These are phyloP conservation scores for Orycteropus afer DNA, from an alignment of 2,113 vertebrate genomes.

Conservation along the genomic window DNA sequence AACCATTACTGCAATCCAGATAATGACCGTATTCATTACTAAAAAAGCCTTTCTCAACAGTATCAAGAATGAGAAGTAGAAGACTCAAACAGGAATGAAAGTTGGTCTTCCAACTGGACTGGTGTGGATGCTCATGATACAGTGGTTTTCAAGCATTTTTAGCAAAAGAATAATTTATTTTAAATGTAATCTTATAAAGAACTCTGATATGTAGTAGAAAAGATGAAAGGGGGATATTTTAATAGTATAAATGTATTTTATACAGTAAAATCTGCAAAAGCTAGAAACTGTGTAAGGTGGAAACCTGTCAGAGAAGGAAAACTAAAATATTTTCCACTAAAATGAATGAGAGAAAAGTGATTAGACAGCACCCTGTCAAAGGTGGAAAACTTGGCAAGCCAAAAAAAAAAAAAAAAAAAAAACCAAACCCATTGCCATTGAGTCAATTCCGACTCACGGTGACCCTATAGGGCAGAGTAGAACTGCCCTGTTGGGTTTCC, in stretches of 20 bases:
- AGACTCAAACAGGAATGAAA: neutral
- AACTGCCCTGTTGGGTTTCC: no score
- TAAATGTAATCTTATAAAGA: neutral
- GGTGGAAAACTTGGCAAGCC: no score
- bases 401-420: no score
- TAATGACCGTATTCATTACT: neutral
- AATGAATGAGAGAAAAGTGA: no score
- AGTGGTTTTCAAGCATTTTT: neutral
- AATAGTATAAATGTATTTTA: neutral
- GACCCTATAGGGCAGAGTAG: no score
- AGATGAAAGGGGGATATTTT: neutral
- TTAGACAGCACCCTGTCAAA: no score
- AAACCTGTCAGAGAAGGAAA: no score
- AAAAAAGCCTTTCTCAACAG: neutral
- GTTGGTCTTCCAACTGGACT: neutral
- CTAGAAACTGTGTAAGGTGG: no score
- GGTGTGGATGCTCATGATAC: neutral
- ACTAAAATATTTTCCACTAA: no score
- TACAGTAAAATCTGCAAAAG: no score
- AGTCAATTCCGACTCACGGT: no score
- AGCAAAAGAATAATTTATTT: slow-evolving; percentile 3
- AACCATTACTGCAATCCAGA: neutral
- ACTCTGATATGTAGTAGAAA: neutral
- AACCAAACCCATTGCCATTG: no score
- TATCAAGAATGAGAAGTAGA: neutral